A percentile compares a stretch with the other conserved stretches of the same genome.
These are phyloP conservation scores for Chloroclystis v-ata DNA, from an alignment of 2,888 invertebrate species.

Conservation along the genomic window DNA sequence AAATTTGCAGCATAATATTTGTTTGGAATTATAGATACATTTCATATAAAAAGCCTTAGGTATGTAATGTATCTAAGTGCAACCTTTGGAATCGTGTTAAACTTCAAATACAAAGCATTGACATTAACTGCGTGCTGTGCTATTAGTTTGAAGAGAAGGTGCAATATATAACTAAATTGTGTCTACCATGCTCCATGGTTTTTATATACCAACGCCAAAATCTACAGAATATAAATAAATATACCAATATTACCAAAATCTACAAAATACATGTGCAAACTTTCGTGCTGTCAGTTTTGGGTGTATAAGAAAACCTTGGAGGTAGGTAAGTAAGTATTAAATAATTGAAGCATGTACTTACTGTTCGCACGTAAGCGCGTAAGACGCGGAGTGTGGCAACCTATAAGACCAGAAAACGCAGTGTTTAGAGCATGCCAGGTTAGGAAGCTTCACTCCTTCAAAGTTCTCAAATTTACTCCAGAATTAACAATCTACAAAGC, in stretches of 20 bases:
- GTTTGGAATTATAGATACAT: too few relatives aligned
- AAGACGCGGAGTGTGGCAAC: constrained; percentile 80
- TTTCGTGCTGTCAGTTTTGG: not conserved
- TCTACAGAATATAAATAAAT: constrained; percentile 16
- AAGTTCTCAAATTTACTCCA: not conserved
- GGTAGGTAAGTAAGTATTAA: too few relatives aligned
- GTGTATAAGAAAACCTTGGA: constrained; percentile 39
- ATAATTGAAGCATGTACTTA: constrained; percentile 75
- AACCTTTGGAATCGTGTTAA: not conserved
- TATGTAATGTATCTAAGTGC: not conserved
- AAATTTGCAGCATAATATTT: too few relatives aligned
- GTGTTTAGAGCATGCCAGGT: constrained; percentile 76
- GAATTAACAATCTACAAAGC: too few relatives aligned
- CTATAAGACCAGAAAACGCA: constrained; percentile 73
- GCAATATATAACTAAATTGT: constrained; percentile 11
- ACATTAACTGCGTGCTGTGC: constrained; percentile 39
- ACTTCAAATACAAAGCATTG: constrained; percentile 23
- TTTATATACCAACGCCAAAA: constrained; percentile 21
- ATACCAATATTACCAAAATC: constrained; percentile 5
- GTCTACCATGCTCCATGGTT: constrained; percentile 25
- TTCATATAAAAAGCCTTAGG: too few relatives aligned
- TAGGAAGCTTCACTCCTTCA: constrained; percentile 61
- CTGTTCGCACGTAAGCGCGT: constrained; percentile 82
- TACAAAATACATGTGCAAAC: not conserved
- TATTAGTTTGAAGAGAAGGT: constrained; percentile 27